Conservation (phyloP, 2,113 vertebrate species). For the Scomber scombrus region DNA sequence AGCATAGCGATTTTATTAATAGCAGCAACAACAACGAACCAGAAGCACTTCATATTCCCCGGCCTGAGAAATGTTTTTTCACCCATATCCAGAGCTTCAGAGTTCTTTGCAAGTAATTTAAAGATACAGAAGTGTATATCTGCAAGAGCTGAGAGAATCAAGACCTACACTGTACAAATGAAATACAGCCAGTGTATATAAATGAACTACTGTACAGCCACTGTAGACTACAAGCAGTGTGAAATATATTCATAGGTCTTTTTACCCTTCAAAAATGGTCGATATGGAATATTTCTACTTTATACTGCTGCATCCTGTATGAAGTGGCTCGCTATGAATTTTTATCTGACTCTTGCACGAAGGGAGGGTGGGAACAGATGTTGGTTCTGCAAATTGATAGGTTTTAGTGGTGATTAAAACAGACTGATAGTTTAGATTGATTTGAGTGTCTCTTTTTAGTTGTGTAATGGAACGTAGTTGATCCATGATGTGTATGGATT, state of each 20-base stretch:
- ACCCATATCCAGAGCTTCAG: conserved; percentile 12
- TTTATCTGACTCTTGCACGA: neutral
- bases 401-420: conserved; percentile 22
- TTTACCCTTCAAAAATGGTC: conserved; percentile 27
- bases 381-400: neutral
- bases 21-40: conserved; percentile 16
- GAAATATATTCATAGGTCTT: conserved; percentile 55
- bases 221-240: conserved; percentile 21
- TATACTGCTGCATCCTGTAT: neutral
- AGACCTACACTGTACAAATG: conserved; percentile 15
- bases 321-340: conserved; percentile 15
- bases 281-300: neutral
- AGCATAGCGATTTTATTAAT: conserved; percentile 37
- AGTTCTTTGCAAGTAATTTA: conserved; percentile 46
- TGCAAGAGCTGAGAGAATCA: conserved; percentile 13
- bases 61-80: conserved; percentile 6
- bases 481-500: no score
- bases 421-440: neutral
- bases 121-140: conserved; percentile 33
- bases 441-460: neutral
- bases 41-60: conserved; percentile 14
- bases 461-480: no score
- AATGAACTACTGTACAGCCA: no score
- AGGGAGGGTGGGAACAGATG: no score
- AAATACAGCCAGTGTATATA: conserved; percentile 13